A percentile compares a stretch with the other conserved stretches of the same genome.
Conservation (phyloP, 2,113 vertebrate species). For the Nyctereutes procyonoides region DNA sequence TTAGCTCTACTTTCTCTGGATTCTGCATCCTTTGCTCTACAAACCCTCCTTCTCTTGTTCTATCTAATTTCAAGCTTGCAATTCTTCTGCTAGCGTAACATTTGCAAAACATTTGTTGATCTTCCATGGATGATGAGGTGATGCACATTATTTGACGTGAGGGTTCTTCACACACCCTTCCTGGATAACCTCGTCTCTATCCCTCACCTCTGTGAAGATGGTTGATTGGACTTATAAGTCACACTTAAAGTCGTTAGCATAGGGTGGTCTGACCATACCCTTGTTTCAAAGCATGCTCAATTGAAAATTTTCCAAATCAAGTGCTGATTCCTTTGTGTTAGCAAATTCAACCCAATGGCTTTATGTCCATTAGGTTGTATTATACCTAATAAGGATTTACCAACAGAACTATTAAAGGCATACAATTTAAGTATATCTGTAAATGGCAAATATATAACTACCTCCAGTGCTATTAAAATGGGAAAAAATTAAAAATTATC, state of each 20-base stretch:
- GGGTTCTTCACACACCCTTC: neutral
- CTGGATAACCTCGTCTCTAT: neutral
- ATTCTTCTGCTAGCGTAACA: neutral
- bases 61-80: neutral
- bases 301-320: neutral
- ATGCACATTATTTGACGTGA: neutral
- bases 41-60: neutral
- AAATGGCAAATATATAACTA: constrained; percentile 27
- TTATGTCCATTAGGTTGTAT: neutral
- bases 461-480: neutral
- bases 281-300: neutral
- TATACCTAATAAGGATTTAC: neutral
- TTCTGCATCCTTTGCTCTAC: neutral
- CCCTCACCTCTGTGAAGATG: neutral
- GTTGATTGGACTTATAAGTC: neutral
- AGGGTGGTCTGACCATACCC: neutral
- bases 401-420: neutral
- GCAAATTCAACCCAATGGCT: neutral
- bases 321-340: neutral
- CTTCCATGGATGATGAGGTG: neutral
- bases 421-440: neutral
- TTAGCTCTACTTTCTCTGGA: neutral
- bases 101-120: neutral
- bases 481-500: neutral
- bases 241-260: neutral